Conservation (phyloP, 1,140 invertebrate species). For the Apis cerana region DNA sequence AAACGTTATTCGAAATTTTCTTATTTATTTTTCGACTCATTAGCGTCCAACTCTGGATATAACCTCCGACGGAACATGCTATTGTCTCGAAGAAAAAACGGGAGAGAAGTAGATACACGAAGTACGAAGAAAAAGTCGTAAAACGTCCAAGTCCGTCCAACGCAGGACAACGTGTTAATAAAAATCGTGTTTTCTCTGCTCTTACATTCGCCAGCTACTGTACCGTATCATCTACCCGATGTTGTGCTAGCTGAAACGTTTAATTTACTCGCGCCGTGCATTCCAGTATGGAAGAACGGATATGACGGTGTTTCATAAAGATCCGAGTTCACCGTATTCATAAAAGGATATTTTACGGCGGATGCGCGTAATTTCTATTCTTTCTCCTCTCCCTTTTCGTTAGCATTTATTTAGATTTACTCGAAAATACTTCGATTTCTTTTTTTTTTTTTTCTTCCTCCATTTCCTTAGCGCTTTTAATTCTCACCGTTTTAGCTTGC, state of each 20-base stretch:
- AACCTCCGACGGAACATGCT: too few relatives aligned
- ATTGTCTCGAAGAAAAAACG: too few relatives aligned
- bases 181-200: not conserved
- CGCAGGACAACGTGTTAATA: not conserved
- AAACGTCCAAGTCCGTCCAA: too few relatives aligned
- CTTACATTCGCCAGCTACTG: not conserved
- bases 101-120: too few relatives aligned
- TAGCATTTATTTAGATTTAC: not conserved
- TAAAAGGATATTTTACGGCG: not conserved
- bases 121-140: too few relatives aligned
- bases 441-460: too few relatives aligned
- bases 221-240: not conserved
- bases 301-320: not conserved
- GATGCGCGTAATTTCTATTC: not conserved
- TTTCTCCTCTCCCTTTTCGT: not conserved
- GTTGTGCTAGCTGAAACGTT: not conserved
- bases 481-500: not conserved
- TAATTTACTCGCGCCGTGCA: not conserved
- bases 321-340: not conserved
- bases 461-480: not conserved
- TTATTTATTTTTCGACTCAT: too few relatives aligned
- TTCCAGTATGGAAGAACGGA: not conserved
- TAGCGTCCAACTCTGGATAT: too few relatives aligned
- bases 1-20: too few relatives aligned
- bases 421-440: too few relatives aligned